Evolutionary conservation across 2,888 invertebrate genomes (phyloP).

Genomic region (Notocelia uddmanniana): DNA sequence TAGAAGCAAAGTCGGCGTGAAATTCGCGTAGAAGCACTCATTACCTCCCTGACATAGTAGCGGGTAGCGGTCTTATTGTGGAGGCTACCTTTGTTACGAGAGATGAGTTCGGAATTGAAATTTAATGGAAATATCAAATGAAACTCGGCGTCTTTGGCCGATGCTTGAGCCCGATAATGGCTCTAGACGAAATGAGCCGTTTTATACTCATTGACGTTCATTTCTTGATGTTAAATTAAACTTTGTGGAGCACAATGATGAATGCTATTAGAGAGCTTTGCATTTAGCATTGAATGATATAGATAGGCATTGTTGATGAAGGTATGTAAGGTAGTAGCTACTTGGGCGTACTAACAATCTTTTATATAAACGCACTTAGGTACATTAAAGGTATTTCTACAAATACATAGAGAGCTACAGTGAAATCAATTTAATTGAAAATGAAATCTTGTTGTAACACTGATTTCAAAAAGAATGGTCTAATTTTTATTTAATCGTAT

Average conservation of each 20-base stretch:
- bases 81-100: conserved; percentile 57
- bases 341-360: conserved; percentile 31
- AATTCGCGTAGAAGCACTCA: conserved; percentile 60
- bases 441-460: too few relatives aligned
- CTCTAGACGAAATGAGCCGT: conserved; percentile 57
- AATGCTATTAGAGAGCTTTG: conserved; percentile 52
- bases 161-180: conserved; percentile 62
- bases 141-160: conserved; percentile 65
- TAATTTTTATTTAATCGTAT: too few relatives aligned
- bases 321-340: not conserved
- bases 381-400: not conserved
- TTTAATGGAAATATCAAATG: conserved; percentile 79
- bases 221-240: conserved; percentile 61
- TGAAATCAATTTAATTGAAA: too few relatives aligned
- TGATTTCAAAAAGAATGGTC: too few relatives aligned
- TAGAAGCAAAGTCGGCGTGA: conserved; percentile 60
- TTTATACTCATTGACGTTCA: conserved; percentile 55
- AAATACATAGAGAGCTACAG: not conserved
- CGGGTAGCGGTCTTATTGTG: conserved; percentile 55
- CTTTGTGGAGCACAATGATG: conserved; percentile 57
- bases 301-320: conserved; percentile 41
- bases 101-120: conserved; percentile 77
- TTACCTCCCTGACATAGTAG: conserved; percentile 48
- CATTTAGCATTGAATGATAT: conserved; percentile 54
- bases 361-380: not conserved